Base-by-base conservation (phyloP, 2,888 invertebrate genomes). In the Chymomyza caudatula region DNA sequence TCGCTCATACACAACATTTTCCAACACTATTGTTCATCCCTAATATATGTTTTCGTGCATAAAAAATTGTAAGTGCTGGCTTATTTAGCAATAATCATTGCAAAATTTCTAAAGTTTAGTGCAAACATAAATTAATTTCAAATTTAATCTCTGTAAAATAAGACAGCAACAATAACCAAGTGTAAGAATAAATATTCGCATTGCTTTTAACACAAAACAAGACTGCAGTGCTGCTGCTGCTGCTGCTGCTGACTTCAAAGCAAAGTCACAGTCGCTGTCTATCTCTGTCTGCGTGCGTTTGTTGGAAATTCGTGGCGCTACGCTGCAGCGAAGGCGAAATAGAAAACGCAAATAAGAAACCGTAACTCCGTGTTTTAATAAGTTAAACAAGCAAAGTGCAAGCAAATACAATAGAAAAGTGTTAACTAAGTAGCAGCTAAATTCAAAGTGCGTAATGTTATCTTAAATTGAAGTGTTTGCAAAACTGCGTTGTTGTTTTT, bases 251-350 rank as follows among this genome's bases (percentile, higher is more conserved):
- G 3, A 55, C 37, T 3, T 37, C 61, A 65, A 58, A 69, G 63
- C 61, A 65, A 66, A 74, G 64, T 80, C 85, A 17, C 51, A 85
- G 77, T 80, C 72, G 82, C 69, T 79, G 67, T 74, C 85, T 75
- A 63, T 80, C 80, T 80, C 83, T 77, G 73, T 77, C 80, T 85
- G 77, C 65, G 85, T 79, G 77, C 77, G 85, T 82, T 85, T 82
- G 77, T 71, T 71, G 64, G 77, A 64, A 65, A 61, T 73, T 67
- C 65, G 76, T 69, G 73, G 63, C 77, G 63, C 77, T 77, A 69
- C 63, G 69, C 54, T 66, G 56, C 29, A 60, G 23, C 49, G 52
- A 79, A 76, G 67, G 74, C 69, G n/a, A 66, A 84, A 75, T 75
- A 83, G 68, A 80, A 75, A 73, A 64, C 73, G 70, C 63, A 70